Percentiles rank a stretch among this genome's conserved stretches.
These are phyloP conservation scores for Leptocoma aspasia DNA, from an alignment of 2,113 vertebrate genomes.

Conservation along the genomic window DNA sequence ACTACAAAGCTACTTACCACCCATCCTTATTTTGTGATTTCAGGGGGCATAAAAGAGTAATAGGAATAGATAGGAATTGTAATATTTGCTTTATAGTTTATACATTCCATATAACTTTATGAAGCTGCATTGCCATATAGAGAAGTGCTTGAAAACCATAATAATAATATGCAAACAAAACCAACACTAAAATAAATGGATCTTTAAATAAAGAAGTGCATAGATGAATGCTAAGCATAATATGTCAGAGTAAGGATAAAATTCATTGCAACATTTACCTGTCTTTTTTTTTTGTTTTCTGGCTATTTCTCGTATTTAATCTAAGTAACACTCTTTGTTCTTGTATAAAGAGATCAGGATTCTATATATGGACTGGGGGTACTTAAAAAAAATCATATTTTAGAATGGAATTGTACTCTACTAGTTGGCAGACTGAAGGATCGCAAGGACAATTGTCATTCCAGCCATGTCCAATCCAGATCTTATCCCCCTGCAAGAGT, in stretches of 20 bases:
- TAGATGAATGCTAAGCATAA: neutral
- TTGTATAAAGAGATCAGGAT: neutral
- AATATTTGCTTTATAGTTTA: neutral
- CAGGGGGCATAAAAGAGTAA: neutral
- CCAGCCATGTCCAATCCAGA: neutral
- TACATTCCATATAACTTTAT: neutral
- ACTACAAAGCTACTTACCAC: neutral
- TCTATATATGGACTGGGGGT: neutral
- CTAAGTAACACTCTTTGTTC: neutral
- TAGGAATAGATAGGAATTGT: neutral
- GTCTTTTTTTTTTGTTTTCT: neutral
- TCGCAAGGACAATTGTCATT: neutral
- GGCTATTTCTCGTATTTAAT: neutral
- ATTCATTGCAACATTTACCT: neutral
- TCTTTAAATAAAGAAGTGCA: neutral
- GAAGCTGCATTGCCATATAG: neutral
- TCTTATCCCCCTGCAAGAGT: fast-evolving
- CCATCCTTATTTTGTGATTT: neutral
- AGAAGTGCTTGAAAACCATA: neutral
- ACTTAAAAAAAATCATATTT: neutral
- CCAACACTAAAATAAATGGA: neutral
- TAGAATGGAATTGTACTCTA: neutral
- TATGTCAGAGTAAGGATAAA: neutral
- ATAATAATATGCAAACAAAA: neutral
- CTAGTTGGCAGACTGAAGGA: neutral